Percentiles rank a stretch among this genome's conserved stretches.
phyloP scores from a whole-genome alignment of 2,888 invertebrate species.

The Cerceris ruficornis region DNA sequence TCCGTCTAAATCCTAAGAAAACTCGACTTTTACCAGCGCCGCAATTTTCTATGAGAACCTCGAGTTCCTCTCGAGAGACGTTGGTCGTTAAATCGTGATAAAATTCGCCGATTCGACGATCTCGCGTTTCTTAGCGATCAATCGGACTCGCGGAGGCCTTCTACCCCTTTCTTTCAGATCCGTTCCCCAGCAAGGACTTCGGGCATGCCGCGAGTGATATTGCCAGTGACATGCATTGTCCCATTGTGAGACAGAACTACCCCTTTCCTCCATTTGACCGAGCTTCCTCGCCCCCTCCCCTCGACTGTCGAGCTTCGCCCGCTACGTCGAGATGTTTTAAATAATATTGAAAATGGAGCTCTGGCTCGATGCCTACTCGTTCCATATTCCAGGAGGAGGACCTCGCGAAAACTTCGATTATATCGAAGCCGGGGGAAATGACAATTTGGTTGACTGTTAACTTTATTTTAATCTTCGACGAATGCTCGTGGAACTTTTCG shows the following conservation, averaged over 20 bases:
- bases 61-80: constrained; percentile 19
- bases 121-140: constrained; percentile 54
- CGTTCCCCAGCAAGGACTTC: constrained; percentile 59
- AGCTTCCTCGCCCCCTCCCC: constrained; percentile 16
- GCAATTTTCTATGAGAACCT: constrained; percentile 5
- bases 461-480: constrained; percentile 41
- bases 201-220: constrained; percentile 73
- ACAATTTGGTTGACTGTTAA: constrained; percentile 34
- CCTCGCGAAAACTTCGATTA: constrained; percentile 58
- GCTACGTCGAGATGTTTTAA: constrained; percentile 69
- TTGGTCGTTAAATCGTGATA: constrained; percentile 38
- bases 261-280: constrained; percentile 66
- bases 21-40: neutral
- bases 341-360: constrained; percentile 77
- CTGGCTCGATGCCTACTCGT: constrained; percentile 73
- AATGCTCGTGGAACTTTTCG: constrained; percentile 25
- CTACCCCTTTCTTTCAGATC: constrained; percentile 12
- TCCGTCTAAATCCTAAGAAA: no score
- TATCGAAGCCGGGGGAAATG: constrained; percentile 28
- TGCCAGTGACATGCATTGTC: constrained; percentile 76
- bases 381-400: constrained; percentile 61
- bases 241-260: constrained; percentile 69
- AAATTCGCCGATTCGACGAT: constrained; percentile 32
- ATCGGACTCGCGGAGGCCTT: constrained; percentile 35
- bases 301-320: constrained; percentile 18